Conservation (phyloP, 2,113 vertebrate genomes). For the Delphinapterus leucas region DNA sequence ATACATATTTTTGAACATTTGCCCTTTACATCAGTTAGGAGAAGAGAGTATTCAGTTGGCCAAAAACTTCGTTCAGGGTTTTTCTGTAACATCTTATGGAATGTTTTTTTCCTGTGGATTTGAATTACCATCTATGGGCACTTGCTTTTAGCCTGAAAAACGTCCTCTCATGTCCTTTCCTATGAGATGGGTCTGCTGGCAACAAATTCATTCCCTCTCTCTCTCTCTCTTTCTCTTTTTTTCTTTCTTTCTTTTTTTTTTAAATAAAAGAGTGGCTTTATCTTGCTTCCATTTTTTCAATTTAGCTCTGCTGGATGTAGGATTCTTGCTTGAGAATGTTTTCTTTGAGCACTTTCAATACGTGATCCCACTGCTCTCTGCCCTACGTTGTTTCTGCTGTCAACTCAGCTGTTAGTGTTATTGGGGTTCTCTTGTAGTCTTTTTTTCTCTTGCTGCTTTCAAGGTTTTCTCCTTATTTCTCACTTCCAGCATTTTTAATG, state of each 20-base stretch:
- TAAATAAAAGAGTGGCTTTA: not conserved
- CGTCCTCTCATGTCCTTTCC: not conserved
- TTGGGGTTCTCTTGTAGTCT: not conserved
- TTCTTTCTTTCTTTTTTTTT: rapidly evolving
- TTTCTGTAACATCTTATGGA: too few relatives aligned
- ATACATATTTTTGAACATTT: not conserved
- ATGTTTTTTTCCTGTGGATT: not conserved
- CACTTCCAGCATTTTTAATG: not conserved
- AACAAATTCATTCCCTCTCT: not conserved
- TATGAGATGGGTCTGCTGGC: not conserved
- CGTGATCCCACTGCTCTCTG: not conserved
- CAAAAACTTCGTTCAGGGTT: too few relatives aligned
- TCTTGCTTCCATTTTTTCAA: not conserved
- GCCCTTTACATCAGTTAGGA: not conserved
- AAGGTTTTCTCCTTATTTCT: not conserved
- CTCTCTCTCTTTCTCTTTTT: rapidly evolving
- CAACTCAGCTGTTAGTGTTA: not conserved
- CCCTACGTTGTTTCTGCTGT: not conserved
- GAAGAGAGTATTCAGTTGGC: not conserved
- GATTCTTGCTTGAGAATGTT: not conserved
- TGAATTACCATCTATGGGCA: too few relatives aligned
- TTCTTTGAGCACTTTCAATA: not conserved
- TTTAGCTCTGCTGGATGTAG: not conserved
- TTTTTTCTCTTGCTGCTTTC: not conserved
- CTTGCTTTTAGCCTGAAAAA: too few relatives aligned